Conservation (phyloP, 2,888 invertebrate species). For the Corbicula japonica region DNA sequence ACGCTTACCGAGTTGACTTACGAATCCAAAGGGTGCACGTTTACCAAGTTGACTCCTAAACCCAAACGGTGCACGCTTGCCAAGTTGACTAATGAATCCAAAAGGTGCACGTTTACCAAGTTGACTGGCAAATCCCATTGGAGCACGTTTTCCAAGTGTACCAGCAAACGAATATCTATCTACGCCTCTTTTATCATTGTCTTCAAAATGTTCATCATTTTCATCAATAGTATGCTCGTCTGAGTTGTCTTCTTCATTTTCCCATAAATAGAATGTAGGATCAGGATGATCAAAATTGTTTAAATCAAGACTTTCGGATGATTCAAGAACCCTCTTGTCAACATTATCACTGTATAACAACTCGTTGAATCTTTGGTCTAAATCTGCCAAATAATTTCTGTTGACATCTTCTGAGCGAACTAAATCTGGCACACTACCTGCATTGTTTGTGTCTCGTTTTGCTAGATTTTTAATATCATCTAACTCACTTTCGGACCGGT, state of each 20-base stretch:
- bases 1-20: conserved; percentile 49
- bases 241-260: neutral
- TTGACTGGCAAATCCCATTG: conserved; percentile 42
- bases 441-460: conserved; percentile 21
- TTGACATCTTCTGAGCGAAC: too few species aligned
- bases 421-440: conserved; percentile 3
- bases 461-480: conserved; percentile 11
- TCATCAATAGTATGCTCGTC: neutral
- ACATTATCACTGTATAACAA: conserved; percentile 23
- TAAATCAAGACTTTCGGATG: too few species aligned
- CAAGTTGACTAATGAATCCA: conserved; percentile 34
- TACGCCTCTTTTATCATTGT: neutral
- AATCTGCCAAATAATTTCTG: conserved; percentile 2
- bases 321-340: too few species aligned
- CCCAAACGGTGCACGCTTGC: conserved; percentile 51
- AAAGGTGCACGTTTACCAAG: conserved; percentile 47
- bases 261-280: neutral
- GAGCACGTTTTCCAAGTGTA: conserved; percentile 30
- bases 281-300: conserved; percentile 1
- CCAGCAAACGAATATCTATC: conserved; percentile 16
- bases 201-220: neutral
- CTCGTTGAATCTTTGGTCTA: conserved; percentile 5
- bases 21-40: conserved; percentile 54
- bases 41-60: conserved; percentile 45
- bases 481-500: conserved; percentile 31